These are phyloP conservation scores for Formica exsecta DNA, from an alignment of 1,140 invertebrate genomes.

Conservation along the genomic window DNA sequence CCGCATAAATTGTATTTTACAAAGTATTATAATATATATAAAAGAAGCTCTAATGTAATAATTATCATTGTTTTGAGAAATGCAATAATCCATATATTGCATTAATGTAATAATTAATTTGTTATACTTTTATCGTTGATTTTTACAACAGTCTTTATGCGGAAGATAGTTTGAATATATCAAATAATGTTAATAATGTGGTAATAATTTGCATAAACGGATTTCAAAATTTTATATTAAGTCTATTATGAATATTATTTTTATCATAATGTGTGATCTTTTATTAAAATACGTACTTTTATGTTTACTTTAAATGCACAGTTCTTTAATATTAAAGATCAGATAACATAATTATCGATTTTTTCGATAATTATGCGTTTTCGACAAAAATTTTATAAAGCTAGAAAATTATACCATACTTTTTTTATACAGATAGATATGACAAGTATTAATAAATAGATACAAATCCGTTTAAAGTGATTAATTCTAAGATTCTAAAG, in stretches of 20 bases:
- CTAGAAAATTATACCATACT: background rate
- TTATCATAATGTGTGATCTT: background rate
- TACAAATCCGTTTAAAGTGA: background rate
- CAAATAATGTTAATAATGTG: background rate
- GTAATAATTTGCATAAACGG: background rate
- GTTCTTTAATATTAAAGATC: no score
- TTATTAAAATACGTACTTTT: background rate
- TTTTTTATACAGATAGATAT: background rate
- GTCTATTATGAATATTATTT: background rate
- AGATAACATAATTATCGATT: no score
- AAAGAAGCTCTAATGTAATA: background rate
- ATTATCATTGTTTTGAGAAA: background rate
- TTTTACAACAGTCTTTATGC: background rate
- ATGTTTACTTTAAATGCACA: no score
- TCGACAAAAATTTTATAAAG: background rate
- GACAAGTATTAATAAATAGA: conserved; percentile 8
- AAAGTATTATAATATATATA: background rate
- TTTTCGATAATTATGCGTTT: no score
- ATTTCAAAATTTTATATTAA: background rate
- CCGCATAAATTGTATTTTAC: background rate
- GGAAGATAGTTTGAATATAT: background rate
- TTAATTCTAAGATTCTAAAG: background rate
- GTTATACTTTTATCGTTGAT: background rate
- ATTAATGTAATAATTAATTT: background rate
- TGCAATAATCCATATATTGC: no score